A percentile compares a stretch with the other conserved stretches of the same genome.
These are phyloP conservation scores for Meteorus colon DNA, from an alignment of 2,888 invertebrate genomes.

Conservation along the genomic window DNA sequence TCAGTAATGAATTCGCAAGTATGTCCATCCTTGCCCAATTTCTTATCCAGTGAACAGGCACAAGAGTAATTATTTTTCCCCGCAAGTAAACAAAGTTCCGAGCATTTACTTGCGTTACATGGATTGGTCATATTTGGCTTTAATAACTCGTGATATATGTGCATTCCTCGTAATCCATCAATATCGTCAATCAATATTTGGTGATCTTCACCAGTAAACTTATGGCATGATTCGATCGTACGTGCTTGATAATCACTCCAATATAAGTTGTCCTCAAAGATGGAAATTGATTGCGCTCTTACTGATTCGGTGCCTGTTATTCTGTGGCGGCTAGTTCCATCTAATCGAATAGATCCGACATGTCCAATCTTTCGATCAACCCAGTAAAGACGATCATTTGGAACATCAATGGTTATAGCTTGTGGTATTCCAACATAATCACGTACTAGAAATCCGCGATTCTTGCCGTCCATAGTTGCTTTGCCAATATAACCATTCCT, in stretches of 20 bases:
- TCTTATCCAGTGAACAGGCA: conserved; percentile 85
- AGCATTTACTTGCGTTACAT: conserved; percentile 80
- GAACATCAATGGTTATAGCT: conserved; percentile 88
- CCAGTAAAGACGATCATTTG: conserved; percentile 89
- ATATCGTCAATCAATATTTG: conserved; percentile 76
- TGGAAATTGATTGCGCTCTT: conserved; percentile 88
- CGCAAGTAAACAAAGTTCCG: conserved; percentile 85
- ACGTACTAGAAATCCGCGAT: conserved; percentile 78
- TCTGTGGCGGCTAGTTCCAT: conserved; percentile 81
- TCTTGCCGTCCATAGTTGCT: conserved; percentile 89
- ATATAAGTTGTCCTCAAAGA: conserved; percentile 91
- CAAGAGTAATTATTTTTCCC: conserved; percentile 78
- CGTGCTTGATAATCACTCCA: conserved; percentile 91
- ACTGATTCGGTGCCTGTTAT: conserved; percentile 79
- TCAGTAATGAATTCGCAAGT: conserved; percentile 76
- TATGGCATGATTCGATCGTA: conserved; percentile 85
- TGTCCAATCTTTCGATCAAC: conserved; percentile 84
- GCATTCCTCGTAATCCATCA: conserved; percentile 78
- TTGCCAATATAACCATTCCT: conserved; percentile 81
- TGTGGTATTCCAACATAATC: conserved; percentile 86
- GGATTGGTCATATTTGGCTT: conserved; percentile 77
- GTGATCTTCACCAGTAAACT: conserved; percentile 82
- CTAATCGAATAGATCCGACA: conserved; percentile 80
- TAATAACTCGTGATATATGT: conserved; percentile 83
- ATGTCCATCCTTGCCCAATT: conserved; percentile 75